Base-by-base conservation (phyloP, 2,888 invertebrate species). In the Encarsia formosa region DNA sequence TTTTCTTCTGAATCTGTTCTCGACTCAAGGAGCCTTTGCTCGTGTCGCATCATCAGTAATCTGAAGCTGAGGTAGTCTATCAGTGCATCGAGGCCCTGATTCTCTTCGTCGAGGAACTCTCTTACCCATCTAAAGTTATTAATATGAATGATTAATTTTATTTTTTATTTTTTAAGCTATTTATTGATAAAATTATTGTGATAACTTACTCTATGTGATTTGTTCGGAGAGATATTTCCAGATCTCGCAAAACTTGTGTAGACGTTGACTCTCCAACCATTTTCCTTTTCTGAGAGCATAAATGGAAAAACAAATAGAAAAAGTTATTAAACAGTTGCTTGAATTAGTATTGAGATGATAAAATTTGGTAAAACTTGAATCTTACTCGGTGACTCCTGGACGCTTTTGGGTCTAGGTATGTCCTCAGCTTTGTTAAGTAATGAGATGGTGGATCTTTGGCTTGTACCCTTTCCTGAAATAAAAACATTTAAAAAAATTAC, bases 371-470 rank as follows among this genome's bases (percentile, higher is more conserved):
- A 40, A 42, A 31, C 15, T 22, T 23, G 31, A 34, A 24, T 41
- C 88, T 81, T 80, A 94, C 94, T 81, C 93, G 83, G 76, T 93
- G 91, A 79, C 93, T 94, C 69, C 94, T 84, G 40, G 94, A 94
- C 41, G 95, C 93, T 76, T 93, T 94, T 4, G 97, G 97, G 75
- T 97, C 96, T 73, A 98, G 81, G 77, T 96, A 97, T 6, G 95
- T 94, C 66, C 89, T 83, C 65, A 99, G 80, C 77, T 96, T 97
- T 76, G 90, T 90, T 73, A 99, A 83, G 81, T 99, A 99, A 77
- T 93, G 92, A 50, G 91, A 84, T 42, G 99, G 98, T 43, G 96
- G 91, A 76, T 97, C 94, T 77, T 97, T 96, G n/a, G 94, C 96
- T 73, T 93, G 93, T 65, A 97, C 95, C 83, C 91, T 88, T 82